These are phyloP conservation scores for Strix aluco DNA, from an alignment of 2,113 vertebrate species.

Conservation along the genomic window DNA sequence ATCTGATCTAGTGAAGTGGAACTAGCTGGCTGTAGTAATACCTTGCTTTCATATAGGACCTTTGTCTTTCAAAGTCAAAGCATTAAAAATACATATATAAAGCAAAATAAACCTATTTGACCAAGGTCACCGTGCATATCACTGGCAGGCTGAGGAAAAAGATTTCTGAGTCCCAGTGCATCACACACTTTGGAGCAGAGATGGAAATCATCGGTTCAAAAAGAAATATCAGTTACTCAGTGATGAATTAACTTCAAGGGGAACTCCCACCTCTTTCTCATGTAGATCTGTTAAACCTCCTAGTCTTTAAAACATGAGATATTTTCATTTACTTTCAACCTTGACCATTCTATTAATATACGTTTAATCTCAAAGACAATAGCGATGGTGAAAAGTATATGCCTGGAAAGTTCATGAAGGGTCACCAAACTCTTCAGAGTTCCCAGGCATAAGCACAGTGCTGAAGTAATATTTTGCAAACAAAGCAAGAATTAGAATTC, in stretches of 20 bases:
- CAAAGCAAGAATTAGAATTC: not conserved
- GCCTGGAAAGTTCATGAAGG: not conserved
- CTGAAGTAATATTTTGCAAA: not conserved
- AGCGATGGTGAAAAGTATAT: not conserved
- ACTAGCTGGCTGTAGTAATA: not conserved
- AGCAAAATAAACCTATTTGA: not conserved
- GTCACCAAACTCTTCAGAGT: not conserved
- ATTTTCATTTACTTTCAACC: not conserved
- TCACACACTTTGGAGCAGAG: not conserved
- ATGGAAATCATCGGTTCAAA: not conserved
- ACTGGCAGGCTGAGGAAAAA: not conserved
- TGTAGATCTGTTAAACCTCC: not conserved
- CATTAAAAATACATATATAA: not conserved
- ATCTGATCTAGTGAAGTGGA: not conserved
- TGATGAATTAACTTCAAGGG: not conserved
- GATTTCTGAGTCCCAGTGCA: not conserved
- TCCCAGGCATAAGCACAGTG: not conserved
- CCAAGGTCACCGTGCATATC: not conserved
- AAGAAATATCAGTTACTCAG: not conserved
- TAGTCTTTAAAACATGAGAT: not conserved
- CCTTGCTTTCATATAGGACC: not conserved
- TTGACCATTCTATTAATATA: not conserved
- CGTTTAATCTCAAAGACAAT: not conserved
- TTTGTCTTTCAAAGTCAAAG: not conserved
- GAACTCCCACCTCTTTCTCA: not conserved